Base-by-base conservation (phyloP, 2,113 vertebrate genomes). In the Crotalus viridis region DNA sequence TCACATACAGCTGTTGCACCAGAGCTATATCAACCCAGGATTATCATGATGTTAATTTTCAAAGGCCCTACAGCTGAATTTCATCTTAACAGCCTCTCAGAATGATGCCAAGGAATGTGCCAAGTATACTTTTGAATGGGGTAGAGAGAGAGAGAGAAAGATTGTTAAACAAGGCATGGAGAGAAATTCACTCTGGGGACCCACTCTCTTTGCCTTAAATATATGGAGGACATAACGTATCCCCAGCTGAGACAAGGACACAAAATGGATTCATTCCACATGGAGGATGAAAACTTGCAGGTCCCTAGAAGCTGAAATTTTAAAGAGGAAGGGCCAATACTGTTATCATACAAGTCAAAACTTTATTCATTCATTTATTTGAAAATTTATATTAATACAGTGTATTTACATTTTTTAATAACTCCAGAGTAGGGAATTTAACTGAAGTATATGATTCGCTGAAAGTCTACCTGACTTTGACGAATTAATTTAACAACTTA, bases 311-410 rank as follows among this genome's bases (percentile, higher is more conserved):
- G 0, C 92, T 89, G 91, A 48, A 39, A 94, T 93, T 95, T 90
- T n/a, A 59, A 51, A 96, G 92, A 95, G 90, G 94, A 51, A 96
- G 15, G 48, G 64, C 89, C 4, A 93, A 54, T 28, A 12, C 22
- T 97, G 92, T 93, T 96, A 51, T 69, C 51, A 33, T 48, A 43
- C 93, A 74, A 92, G 89, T 89, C 52, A 57, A 92, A 94, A 92
- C 0, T 0, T 0, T 93, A 43, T 81, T 81, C 19, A 43, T 81
- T 81, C 1, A 8, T 43, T 39, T 81, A 81, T 81, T 43, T 81
- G 74, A 81, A 43, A 43, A 81, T 81, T 81, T 81, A 81, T 43
- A 81, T 43, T 21, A 81, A 81, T 81, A 81, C 3, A 43, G 17
- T 8, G 1, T 21, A 22, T 10, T 81, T 43, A 19, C 33, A 81